A percentile compares a stretch with the other conserved stretches of the same genome.
These are phyloP conservation scores for Drosophila meridiana DNA, from an alignment of 2,888 invertebrate species.

Conservation along the genomic window DNA sequence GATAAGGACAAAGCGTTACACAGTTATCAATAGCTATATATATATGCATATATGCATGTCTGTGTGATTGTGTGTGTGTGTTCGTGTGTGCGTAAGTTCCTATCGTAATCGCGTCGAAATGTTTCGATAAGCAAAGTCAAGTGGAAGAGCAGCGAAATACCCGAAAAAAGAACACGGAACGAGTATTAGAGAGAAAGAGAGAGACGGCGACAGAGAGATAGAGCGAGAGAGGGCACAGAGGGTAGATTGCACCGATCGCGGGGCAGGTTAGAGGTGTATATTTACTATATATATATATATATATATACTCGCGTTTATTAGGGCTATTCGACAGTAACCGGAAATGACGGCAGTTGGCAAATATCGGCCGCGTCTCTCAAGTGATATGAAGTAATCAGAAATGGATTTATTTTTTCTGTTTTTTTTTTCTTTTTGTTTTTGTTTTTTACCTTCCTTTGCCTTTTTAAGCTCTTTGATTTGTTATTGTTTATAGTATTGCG, in stretches of 20 bases:
- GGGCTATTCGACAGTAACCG: conserved; percentile 26
- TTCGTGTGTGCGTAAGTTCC: conserved; percentile 37
- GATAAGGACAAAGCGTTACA: conserved; percentile 54
- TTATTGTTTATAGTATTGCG: conserved; percentile 46
- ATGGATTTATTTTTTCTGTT: conserved; percentile 20
- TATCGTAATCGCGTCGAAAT: conserved; percentile 49
- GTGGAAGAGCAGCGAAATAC: conserved; percentile 53
- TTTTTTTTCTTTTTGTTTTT: not conserved
- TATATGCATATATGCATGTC: not conserved
- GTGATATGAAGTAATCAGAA: conserved; percentile 48
- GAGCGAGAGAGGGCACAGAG: not conserved
- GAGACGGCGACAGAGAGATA: not conserved
- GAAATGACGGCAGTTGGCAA: conserved; percentile 54
- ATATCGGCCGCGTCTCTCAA: conserved; percentile 31
- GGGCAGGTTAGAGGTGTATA: not conserved
- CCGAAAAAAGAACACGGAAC: conserved; percentile 40
- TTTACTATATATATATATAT: not conserved
- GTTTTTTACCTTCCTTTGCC: not conserved
- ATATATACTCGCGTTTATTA: not conserved
- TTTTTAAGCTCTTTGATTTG: conserved; percentile 19
- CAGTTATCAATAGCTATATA: conserved; percentile 24
- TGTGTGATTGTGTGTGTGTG: not conserved
- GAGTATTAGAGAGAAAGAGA: conserved; percentile 21
- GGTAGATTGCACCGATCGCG: conserved; percentile 14
- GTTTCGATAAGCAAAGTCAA: conserved; percentile 54